phyloP scores from a whole-genome alignment of 1,140 invertebrate genomes.

The Drosophila albomicans region DNA sequence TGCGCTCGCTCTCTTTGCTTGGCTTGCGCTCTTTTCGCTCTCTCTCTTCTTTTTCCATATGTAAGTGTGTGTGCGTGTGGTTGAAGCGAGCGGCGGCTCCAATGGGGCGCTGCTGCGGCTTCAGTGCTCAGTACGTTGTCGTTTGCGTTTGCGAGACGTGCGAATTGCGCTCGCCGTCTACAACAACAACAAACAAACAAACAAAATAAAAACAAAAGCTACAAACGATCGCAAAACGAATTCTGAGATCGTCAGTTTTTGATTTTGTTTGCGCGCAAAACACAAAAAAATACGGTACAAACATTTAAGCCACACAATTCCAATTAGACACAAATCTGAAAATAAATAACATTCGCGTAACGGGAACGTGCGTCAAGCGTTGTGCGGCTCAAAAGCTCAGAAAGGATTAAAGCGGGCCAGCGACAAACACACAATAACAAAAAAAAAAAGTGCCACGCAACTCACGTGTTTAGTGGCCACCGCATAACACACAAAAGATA shows the following conservation, averaged over 20 bases:
- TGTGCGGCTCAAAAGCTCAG: constrained; percentile 31
- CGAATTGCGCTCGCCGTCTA: constrained; percentile 56
- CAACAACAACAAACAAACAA: background rate
- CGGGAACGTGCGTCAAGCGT: constrained; percentile 9
- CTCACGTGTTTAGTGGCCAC: constrained; percentile 34
- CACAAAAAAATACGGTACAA: constrained; percentile 1
- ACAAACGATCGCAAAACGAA: background rate
- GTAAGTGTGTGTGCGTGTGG: constrained; percentile 18
- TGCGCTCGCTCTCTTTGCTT: constrained; percentile 11
- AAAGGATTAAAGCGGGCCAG: constrained; percentile 35
- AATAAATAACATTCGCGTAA: background rate
- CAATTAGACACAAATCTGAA: constrained; percentile 1
- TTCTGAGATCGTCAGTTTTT: constrained; percentile 6
- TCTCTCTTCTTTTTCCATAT: constrained; percentile 3
- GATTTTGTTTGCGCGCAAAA: constrained; percentile 36
- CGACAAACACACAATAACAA: background rate
- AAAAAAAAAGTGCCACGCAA: constrained; percentile 10
- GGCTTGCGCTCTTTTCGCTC: constrained; percentile 5
- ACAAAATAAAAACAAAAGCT: background rate
- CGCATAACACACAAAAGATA: constrained; percentile 25
- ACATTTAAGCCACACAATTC: constrained; percentile 1
- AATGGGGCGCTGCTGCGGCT: constrained; percentile 54
- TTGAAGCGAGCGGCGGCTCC: constrained; percentile 39
- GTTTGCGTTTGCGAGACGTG: constrained; percentile 70
- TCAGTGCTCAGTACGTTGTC: constrained; percentile 64